phyloP scores from a whole-genome alignment of 2,113 vertebrate species.

The Elephantulus edwardii region DNA sequence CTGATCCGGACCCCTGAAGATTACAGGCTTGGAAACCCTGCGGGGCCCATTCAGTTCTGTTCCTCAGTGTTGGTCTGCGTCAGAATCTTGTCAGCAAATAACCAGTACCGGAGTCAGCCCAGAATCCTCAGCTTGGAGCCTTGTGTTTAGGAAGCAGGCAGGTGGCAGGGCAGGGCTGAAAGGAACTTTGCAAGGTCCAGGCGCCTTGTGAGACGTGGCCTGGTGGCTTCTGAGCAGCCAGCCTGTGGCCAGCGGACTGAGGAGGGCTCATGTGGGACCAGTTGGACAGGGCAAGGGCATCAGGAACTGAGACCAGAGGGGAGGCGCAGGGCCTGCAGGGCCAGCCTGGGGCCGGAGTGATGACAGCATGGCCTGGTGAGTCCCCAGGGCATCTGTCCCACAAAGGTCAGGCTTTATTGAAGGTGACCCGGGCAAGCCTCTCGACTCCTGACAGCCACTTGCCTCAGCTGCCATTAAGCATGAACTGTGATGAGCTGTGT shows the following conservation, averaged over 20 bases:
- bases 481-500: neutral
- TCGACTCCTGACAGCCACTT: neutral
- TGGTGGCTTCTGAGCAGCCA: neutral
- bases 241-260: neutral
- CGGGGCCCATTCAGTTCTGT: neutral
- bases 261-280: neutral
- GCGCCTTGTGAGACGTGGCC: too few relatives aligned
- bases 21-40: neutral
- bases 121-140: neutral
- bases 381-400: neutral
- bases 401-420: too few relatives aligned
- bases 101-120: neutral
- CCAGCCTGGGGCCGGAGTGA: neutral
- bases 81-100: neutral
- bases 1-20: too few relatives aligned
- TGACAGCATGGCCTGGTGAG: neutral
- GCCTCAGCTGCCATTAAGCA: neutral
- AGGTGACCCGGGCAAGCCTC: neutral
- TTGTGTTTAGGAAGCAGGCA: neutral
- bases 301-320: neutral
- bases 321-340: neutral
- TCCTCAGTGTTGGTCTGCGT: neutral
- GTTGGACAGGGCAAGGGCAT: neutral
- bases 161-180: fast-evolving
- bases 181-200: neutral